Base-by-base conservation (phyloP, 2,113 vertebrate genomes). In the Gallinago media region DNA sequence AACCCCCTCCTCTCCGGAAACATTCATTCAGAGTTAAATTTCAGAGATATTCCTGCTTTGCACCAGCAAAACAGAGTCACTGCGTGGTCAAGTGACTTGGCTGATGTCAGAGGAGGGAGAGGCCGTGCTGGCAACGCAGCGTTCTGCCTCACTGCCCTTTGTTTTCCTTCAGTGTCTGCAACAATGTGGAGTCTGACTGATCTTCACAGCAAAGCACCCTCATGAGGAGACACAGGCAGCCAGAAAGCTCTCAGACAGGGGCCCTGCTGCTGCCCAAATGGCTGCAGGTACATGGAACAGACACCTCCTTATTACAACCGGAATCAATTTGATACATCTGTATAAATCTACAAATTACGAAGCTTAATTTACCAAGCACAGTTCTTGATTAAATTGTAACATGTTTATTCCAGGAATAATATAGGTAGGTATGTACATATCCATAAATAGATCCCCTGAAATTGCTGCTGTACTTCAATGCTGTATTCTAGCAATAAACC, bases 1-100 rank as follows among this genome's bases (percentile, higher is more conserved):
- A 71, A 14, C 3, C 7, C 25, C 21, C 8, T 52, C 10, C 36
- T 27, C 27, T 54, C 42, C 2, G 0, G 59, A 42, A 62, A 23
- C 9, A 42, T 73, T 55, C 12, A 22, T 38, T 56, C 70, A 85
- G 54, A 87, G 58, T 42, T 78, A 25, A 36, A 91, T 63, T 72
- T 52, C 89, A 85, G 83, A 74, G 75, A 88, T 67, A 88, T 59
- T 76, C 71, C 82, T 85, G 85, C 88, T 90, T 55, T 63, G 59
- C 47, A 93, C 38, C 71, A 92, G 82, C 82, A 59, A 22, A 83
- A 44, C 56, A 85, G 36, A 87, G 70, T 25, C 55, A 26, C 2
- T 1, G 76, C 73, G 70, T 3, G 9, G 58, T 40, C 68, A 84
- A 81, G 61, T 67, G 94, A 85, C 49, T 67, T 17, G 38, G 86